Base-by-base conservation (phyloP, 1,140 invertebrate species). In the Ditylenchus dipsaci region DNA sequence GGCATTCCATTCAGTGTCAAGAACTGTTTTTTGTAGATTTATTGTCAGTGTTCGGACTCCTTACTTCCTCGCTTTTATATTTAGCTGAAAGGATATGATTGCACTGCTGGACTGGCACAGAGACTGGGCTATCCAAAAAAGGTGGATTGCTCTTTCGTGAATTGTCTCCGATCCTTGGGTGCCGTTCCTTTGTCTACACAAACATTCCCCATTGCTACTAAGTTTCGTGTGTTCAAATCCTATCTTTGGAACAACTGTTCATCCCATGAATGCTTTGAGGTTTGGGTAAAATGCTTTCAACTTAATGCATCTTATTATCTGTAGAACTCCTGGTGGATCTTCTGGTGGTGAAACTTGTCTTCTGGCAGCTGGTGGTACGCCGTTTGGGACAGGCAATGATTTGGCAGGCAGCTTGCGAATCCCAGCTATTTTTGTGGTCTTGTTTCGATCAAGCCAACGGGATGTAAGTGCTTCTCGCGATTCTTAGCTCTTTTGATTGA, bases 161-260 rank as follows among this genome's bases (percentile, higher is more conserved):
- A 67, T 29, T 59, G 69, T 17, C 61, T 85, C 1, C 30, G 53
- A 23, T 59, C 67, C 38, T 68, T 76, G 23, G 84, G 85, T 23
- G 84, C 82, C 21, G 69, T 86, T 27, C 85, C 85, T 86, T 86
- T 73, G 82, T 81, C 33, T 78, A 84, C 69, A 86, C 85, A 3
- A 86, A 86, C 67, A 74, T 86, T 1, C 85, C 85, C 8, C 86
- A 68, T 73, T 71, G 15, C 63, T 83, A 13, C 42, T 83, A 8
- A 74, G 70, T 26, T 83, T 69, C 61, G 73, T 73, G 15, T 81
- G 79, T 65, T 76, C 78, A 1, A 82, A 81, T 65, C 43, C 78
- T 0, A 69, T 81, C 8, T 81, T 79, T 63, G 80, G 80, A 5
- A 79, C 76, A 3, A 82, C 79, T 0, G 38, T 17, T 17, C 78